Conservation (phyloP, 2,888 invertebrate genomes). For the Creontiades dilutus region DNA sequence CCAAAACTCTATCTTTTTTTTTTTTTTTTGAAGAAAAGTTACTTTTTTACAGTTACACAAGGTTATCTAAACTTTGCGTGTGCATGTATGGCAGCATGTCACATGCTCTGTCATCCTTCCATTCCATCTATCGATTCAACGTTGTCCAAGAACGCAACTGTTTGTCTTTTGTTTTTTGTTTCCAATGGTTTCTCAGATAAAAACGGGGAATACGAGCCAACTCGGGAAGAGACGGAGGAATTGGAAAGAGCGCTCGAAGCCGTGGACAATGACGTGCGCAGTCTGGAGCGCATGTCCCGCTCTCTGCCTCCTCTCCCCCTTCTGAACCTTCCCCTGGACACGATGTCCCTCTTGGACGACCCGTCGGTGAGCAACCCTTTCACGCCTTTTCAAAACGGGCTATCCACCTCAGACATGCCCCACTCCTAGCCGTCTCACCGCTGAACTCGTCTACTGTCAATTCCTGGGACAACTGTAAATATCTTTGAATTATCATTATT, state of each 20-base stretch:
- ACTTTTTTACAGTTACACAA: too few species aligned
- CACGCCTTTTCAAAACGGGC: constrained; percentile 74
- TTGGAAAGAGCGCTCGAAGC: constrained; percentile 90
- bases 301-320: constrained; percentile 77
- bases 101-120: too few species aligned
- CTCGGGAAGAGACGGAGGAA: constrained; percentile 92
- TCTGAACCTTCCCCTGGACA: constrained; percentile 71
- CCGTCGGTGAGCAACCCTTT: constrained; percentile 64
- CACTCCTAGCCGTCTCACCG: constrained; percentile 70
- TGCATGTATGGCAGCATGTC: too few species aligned
- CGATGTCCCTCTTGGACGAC: constrained; percentile 73
- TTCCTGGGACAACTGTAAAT: constrained; percentile 53
- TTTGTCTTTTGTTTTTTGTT: background rate
- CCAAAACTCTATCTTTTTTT: too few species aligned
- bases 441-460: background rate
- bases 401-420: constrained; percentile 72
- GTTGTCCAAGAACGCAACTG: constrained; percentile 5
- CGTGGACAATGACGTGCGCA: constrained; percentile 82
- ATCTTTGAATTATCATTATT: constrained; percentile 9
- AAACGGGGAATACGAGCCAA: constrained; percentile 86
- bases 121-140: background rate
- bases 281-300: constrained; percentile 84
- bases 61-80: too few species aligned
- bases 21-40: too few species aligned
- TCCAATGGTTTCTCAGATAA: constrained; percentile 79